Conservation (phyloP, 1,140 invertebrate genomes). For the Dinothrombium tinctorium region DNA sequence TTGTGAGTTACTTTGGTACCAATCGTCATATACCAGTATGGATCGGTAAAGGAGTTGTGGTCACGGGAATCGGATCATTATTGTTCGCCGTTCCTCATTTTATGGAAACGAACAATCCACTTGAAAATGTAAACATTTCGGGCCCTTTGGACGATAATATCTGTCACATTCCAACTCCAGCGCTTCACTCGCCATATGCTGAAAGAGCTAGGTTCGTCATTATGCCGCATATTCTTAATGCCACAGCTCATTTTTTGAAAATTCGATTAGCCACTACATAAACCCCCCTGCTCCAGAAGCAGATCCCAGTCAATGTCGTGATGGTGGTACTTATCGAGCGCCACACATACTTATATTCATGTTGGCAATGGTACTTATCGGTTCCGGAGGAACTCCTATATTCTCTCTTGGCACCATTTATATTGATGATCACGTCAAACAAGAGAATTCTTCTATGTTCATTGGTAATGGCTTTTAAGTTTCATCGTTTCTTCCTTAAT, state of each 20-base stretch:
- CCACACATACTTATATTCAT: conserved; percentile 27
- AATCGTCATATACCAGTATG: conserved; percentile 73
- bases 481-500: background rate
- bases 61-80: conserved; percentile 28
- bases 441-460: conserved; percentile 28
- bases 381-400: conserved; percentile 28
- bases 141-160: conserved; percentile 15
- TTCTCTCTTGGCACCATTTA: conserved; percentile 30
- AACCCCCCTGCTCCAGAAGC: conserved; percentile 11
- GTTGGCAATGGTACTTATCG: conserved; percentile 27
- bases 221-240: too few species aligned
- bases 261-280: conserved; percentile 13
- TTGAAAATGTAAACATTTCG: conserved; percentile 5
- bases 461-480: conserved; percentile 21
- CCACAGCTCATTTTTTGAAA: background rate
- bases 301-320: conserved; percentile 12
- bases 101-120: conserved; percentile 15
- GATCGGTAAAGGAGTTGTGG: conserved; percentile 50
- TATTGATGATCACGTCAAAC: conserved; percentile 30
- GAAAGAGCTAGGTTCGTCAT: conserved; percentile 13
- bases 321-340: conserved; percentile 17
- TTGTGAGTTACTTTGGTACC: conserved; percentile 78
- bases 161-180: conserved; percentile 14
- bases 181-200: conserved; percentile 11
- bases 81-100: conserved; percentile 29